Evolutionary conservation across 2,888 invertebrate species (phyloP).

Genomic region (Sepiola atlantica): DNA sequence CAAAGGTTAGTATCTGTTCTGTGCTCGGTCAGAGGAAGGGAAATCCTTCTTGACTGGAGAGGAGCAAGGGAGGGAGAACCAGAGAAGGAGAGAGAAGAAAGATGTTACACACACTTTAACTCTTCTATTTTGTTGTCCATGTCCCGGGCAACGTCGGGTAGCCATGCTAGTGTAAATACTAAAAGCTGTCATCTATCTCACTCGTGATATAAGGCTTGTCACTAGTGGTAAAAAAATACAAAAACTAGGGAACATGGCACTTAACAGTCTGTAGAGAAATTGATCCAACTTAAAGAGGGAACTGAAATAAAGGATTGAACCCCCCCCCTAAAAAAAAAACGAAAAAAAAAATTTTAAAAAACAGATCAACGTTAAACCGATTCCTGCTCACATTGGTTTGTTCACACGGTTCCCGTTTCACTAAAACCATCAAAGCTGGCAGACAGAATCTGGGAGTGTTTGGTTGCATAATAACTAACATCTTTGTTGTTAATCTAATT

Average conservation of each 20-base stretch:
- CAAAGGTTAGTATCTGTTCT: too few relatives aligned
- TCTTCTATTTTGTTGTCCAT: too few relatives aligned
- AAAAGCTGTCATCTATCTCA: not conserved
- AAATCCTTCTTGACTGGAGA: too few relatives aligned
- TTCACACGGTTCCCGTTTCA: not conserved
- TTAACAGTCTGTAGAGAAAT: not conserved
- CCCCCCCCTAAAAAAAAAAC: too few relatives aligned
- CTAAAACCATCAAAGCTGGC: not conserved
- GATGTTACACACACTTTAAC: too few relatives aligned
- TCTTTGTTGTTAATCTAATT: conserved; percentile 10
- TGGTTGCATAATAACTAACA: not conserved
- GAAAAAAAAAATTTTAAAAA: not conserved
- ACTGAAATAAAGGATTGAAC: not conserved
- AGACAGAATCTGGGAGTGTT: not conserved
- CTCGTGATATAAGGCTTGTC: not conserved
- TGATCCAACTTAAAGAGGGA: not conserved
- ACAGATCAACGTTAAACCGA: not conserved
- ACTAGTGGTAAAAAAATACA: not conserved
- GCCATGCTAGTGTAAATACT: too few relatives aligned
- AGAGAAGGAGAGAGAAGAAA: too few relatives aligned
- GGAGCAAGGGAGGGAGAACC: too few relatives aligned
- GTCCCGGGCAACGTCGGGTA: too few relatives aligned
- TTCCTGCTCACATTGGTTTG: not conserved
- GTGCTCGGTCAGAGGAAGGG: too few relatives aligned
- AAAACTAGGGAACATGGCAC: not conserved